Conservation (phyloP, 2,888 invertebrate genomes). For the Stenichneumon culpator region DNA sequence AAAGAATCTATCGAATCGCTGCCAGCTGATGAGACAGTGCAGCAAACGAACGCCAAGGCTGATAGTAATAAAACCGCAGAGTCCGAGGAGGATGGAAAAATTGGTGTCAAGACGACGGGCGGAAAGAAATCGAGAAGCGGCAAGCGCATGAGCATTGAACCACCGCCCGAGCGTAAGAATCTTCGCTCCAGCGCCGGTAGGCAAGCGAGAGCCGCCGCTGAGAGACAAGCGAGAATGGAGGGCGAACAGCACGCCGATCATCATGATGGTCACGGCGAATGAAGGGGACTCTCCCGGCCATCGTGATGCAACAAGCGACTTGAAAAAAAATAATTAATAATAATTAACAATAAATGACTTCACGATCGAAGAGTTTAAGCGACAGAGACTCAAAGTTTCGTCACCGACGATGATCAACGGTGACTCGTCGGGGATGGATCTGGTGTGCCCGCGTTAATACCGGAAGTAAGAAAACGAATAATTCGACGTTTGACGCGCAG, state of each 20-base stretch:
- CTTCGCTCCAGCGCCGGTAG: slow-evolving; percentile 91
- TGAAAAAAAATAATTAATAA: neutral
- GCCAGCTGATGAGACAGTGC: slow-evolving; percentile 64
- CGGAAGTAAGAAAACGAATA: neutral
- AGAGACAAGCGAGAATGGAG: slow-evolving; percentile 82
- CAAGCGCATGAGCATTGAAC: slow-evolving; percentile 86
- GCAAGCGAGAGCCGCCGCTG: slow-evolving; percentile 87
- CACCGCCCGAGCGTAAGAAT: slow-evolving; percentile 88
- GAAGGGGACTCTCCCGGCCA: slow-evolving; percentile 63
- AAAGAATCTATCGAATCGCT: slow-evolving; percentile 68
- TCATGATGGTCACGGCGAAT: slow-evolving; percentile 76
- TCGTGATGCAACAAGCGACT: neutral
- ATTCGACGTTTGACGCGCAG: slow-evolving; percentile 26
- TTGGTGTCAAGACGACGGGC: slow-evolving; percentile 64
- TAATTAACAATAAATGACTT: slow-evolving; percentile 25
- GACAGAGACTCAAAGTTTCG: slow-evolving; percentile 41
- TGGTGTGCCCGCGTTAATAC: slow-evolving; percentile 22
- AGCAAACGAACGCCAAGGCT: slow-evolving; percentile 69
- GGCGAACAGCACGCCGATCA: slow-evolving; percentile 86
- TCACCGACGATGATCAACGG: neutral
- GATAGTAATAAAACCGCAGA: slow-evolving; percentile 62
- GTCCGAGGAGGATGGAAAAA: slow-evolving; percentile 67
- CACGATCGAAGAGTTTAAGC: slow-evolving; percentile 54
- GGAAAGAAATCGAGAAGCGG: slow-evolving; percentile 84
- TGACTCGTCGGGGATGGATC: slow-evolving; percentile 6